Evolutionary conservation across 1,140 invertebrate species (phyloP).

Genomic region (Drosophila kepulauana): DNA sequence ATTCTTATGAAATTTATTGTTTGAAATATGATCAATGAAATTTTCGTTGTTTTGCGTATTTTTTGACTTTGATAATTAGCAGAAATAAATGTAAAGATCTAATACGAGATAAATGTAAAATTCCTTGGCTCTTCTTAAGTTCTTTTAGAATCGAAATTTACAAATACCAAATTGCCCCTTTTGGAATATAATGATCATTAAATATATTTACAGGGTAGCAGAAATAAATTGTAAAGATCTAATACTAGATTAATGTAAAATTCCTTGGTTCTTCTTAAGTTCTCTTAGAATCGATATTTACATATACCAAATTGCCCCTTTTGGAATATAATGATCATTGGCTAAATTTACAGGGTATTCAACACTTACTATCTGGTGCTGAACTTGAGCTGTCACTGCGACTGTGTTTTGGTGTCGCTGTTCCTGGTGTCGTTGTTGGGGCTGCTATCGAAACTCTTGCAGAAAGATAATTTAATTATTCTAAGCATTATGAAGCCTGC

Average conservation of each 20-base stretch:
- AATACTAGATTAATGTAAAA: no score
- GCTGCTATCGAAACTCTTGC: constrained; percentile 44
- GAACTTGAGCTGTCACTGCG: constrained; percentile 52
- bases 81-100: no score
- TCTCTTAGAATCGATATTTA: no score
- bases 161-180: not conserved
- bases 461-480: constrained; percentile 64
- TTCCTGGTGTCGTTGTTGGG: not conserved
- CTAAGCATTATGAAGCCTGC: constrained; percentile 39
- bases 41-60: no score
- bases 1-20: not conserved
- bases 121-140: no score
- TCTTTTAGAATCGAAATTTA: no score
- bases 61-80: no score
- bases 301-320: not conserved
- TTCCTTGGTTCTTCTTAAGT: no score
- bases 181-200: not conserved
- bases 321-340: not conserved
- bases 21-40: no score
- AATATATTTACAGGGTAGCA: constrained; percentile 8
- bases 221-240: no score
- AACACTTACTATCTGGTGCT: constrained; percentile 26
- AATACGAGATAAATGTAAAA: no score
- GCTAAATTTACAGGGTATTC: constrained; percentile 15
- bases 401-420: constrained; percentile 7